Evolutionary conservation across 2,888 invertebrate genomes (phyloP).

Genomic region (Trissonchulus latispiculum): DNA sequence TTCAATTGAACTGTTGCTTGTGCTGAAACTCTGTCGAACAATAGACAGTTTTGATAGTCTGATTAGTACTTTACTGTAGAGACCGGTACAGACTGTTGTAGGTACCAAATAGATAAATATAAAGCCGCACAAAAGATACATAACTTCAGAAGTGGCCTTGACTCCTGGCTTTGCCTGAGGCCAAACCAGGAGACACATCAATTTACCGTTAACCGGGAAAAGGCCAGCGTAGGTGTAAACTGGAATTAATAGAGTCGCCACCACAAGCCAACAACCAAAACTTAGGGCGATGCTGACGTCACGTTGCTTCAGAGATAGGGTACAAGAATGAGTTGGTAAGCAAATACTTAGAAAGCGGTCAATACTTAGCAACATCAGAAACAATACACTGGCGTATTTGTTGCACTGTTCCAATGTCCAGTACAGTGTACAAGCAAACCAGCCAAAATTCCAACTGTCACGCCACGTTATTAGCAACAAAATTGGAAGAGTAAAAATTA

Average conservation of each 20-base stretch:
- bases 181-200: background rate
- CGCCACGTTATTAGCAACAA: background rate
- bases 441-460: background rate
- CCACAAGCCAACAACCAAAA: background rate
- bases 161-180: background rate
- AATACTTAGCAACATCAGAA: background rate
- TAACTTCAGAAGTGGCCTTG: background rate
- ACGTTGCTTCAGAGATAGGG: no score
- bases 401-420: background rate
- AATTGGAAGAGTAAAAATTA: background rate
- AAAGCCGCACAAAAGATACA: background rate
- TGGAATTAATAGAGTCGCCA: background rate
- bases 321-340: background rate
- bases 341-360: background rate
- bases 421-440: background rate
- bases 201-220: background rate
- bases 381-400: background rate
- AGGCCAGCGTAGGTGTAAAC: background rate
- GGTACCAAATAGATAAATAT: background rate
- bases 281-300: no score
- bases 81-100: background rate
- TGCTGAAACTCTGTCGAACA: background rate
- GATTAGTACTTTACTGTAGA: background rate
- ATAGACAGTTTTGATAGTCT: background rate
- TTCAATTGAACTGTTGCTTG: no score